A percentile compares a stretch with the other conserved stretches of the same genome.
phyloP scores from a whole-genome alignment of 2,113 vertebrate genomes.

The Prionailurus bengalensis region DNA sequence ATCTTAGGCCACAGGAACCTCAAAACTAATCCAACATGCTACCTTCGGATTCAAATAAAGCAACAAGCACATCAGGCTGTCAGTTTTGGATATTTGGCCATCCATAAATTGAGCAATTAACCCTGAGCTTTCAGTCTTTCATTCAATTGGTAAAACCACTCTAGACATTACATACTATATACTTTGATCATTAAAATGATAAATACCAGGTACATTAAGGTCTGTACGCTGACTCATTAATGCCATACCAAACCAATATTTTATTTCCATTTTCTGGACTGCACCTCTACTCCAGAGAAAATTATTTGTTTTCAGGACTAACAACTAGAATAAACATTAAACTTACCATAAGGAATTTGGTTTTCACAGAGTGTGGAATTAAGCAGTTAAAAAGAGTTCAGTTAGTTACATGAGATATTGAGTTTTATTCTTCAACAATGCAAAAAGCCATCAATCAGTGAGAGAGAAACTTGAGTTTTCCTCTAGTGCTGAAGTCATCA shows the following conservation, averaged over 20 bases:
- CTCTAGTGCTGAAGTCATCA: constrained; percentile 59
- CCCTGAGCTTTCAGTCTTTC: not conserved
- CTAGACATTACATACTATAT: not conserved
- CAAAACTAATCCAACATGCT: constrained; percentile 12
- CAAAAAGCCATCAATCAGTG: constrained; percentile 69
- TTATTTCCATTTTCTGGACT: constrained; percentile 29
- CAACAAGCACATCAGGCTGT: not conserved
- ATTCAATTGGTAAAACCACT: constrained; percentile 22
- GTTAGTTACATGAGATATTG: constrained; percentile 71
- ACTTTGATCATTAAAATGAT: constrained; percentile 6
- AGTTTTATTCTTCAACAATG: constrained; percentile 70
- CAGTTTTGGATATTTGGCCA: not conserved
- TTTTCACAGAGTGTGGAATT: constrained; percentile 62
- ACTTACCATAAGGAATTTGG: constrained; percentile 60
- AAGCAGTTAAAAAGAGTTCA: constrained; percentile 62
- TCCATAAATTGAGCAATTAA: constrained; percentile 59
- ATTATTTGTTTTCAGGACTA: constrained; percentile 52
- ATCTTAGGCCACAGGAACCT: not conserved
- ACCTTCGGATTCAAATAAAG: constrained; percentile 42
- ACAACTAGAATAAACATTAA: constrained; percentile 70
- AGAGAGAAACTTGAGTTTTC: constrained; percentile 65
- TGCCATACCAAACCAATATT: constrained; percentile 29
- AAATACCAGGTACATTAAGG: not conserved
- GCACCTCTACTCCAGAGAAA: constrained; percentile 24
- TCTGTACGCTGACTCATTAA: constrained; percentile 30